Evolutionary conservation across 1,140 invertebrate genomes (phyloP).

Genomic region (Chionoecetes opilio): DNA sequence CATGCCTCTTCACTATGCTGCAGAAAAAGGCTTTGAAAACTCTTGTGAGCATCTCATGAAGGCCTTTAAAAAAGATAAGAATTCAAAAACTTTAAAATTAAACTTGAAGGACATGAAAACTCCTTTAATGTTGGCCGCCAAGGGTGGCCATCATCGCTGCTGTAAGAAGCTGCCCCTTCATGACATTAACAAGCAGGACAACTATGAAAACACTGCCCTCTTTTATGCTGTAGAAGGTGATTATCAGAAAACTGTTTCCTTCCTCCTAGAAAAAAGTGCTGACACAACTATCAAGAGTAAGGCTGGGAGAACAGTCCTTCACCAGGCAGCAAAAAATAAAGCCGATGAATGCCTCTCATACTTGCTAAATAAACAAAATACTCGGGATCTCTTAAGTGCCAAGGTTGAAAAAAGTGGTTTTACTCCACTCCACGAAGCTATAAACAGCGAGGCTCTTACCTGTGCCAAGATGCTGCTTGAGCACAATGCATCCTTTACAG

Average conservation of each 20-base stretch:
- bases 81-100: constrained; percentile 43
- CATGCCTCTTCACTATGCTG: constrained; percentile 65
- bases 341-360: constrained; percentile 39
- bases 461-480: constrained; percentile 64
- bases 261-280: constrained; percentile 51
- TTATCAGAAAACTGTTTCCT: constrained; percentile 46
- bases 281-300: constrained; percentile 32
- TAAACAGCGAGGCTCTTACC: constrained; percentile 53
- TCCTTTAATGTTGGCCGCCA: constrained; percentile 70
- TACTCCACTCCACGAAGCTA: constrained; percentile 64
- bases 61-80: not conserved
- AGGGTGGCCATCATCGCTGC: constrained; percentile 60
- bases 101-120: constrained; percentile 62
- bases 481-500: constrained; percentile 38
- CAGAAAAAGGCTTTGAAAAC: constrained; percentile 65
- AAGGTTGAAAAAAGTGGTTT: constrained; percentile 39
- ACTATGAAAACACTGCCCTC: constrained; percentile 55
- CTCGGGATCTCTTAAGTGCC: not conserved
- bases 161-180: constrained; percentile 43
- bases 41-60: constrained; percentile 56
- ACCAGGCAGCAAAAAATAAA: constrained; percentile 66
- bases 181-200: constrained; percentile 61
- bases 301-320: constrained; percentile 44
- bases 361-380: not conserved
- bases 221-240: constrained; percentile 56